These are phyloP conservation scores for Sinocyclocheilus anophthalmus DNA, from an alignment of 2,113 vertebrate genomes.

Conservation along the genomic window DNA sequence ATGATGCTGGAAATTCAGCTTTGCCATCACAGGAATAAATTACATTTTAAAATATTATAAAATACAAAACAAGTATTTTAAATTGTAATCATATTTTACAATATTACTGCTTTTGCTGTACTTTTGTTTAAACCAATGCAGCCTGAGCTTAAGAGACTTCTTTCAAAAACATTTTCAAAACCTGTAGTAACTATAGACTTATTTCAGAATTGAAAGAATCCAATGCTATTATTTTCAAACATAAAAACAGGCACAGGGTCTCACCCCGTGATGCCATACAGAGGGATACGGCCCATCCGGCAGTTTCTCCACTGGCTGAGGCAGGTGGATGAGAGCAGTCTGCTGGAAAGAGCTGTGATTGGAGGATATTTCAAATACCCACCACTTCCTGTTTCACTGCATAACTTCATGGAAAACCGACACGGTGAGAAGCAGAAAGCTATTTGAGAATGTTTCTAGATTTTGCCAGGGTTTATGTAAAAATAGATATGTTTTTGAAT, in stretches of 20 bases:
- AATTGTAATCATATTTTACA: neutral
- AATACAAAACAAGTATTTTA: neutral
- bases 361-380: slow-evolving; percentile 75
- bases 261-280: slow-evolving; percentile 73
- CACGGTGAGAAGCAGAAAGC: slow-evolving; percentile 59
- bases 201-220: neutral
- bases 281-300: slow-evolving; percentile 58
- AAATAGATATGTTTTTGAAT: neutral
- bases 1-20: neutral
- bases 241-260: slow-evolving; percentile 58
- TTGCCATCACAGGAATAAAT: neutral
- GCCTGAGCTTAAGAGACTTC: neutral
- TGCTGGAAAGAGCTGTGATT: slow-evolving; percentile 68
- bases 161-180: neutral
- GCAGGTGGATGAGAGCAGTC: slow-evolving; percentile 63
- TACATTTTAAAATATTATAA: neutral
- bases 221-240: neutral
- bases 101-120: neutral
- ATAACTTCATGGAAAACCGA: slow-evolving; percentile 66
- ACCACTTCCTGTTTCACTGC: slow-evolving; percentile 70
- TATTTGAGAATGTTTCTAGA: neutral
- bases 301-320: slow-evolving; percentile 72
- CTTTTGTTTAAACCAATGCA: neutral
- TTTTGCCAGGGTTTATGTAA: neutral
- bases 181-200: neutral